A percentile compares a stretch with the other conserved stretches of the same genome.
These are phyloP conservation scores for Pseudomyrmex gracilis DNA, from an alignment of 1,140 invertebrate species.

Conservation along the genomic window DNA sequence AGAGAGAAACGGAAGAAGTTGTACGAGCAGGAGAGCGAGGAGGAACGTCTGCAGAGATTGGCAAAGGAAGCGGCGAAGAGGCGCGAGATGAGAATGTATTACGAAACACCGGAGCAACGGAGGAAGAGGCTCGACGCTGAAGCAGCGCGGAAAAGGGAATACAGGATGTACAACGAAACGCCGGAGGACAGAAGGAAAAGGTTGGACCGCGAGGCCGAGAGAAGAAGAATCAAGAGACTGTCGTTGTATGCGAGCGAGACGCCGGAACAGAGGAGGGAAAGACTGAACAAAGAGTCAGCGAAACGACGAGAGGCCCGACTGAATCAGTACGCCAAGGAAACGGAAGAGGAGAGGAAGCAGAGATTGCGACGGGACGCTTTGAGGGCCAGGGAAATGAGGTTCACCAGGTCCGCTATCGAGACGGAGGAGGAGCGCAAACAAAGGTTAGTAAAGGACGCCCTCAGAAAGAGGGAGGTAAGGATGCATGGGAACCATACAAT, in stretches of 20 bases:
- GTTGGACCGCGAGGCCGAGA: conserved; percentile 78
- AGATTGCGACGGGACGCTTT: conserved; percentile 77
- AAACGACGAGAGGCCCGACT: conserved; percentile 77
- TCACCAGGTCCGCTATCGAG: conserved; percentile 78
- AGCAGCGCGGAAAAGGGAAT: conserved; percentile 78
- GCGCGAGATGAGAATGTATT: conserved; percentile 78
- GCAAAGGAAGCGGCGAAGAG: conserved; percentile 75
- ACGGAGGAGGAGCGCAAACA: conserved; percentile 78
- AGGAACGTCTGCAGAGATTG: conserved; percentile 70
- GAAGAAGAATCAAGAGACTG: conserved; percentile 76
- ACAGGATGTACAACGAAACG: conserved; percentile 78
- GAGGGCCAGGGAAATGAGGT: conserved; percentile 79
- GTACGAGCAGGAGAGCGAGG: conserved; percentile 74
- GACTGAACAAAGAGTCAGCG: conserved; percentile 77
- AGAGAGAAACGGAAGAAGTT: conserved; percentile 75
- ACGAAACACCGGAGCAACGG: conserved; percentile 77
- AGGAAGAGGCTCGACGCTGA: conserved; percentile 78
- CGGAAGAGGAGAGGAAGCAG: conserved; percentile 76
- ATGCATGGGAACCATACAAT: conserved; percentile 70
- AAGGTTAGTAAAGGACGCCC: conserved; percentile 78
- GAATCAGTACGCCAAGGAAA: conserved; percentile 79
- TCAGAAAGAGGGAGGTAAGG: conserved; percentile 78
- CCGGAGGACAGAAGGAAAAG: conserved; percentile 78
- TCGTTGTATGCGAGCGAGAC: conserved; percentile 78
- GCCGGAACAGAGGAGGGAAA: conserved; percentile 75